Conservation (phyloP, 2,888 invertebrate species). For the Hoplodrina ambigua region DNA sequence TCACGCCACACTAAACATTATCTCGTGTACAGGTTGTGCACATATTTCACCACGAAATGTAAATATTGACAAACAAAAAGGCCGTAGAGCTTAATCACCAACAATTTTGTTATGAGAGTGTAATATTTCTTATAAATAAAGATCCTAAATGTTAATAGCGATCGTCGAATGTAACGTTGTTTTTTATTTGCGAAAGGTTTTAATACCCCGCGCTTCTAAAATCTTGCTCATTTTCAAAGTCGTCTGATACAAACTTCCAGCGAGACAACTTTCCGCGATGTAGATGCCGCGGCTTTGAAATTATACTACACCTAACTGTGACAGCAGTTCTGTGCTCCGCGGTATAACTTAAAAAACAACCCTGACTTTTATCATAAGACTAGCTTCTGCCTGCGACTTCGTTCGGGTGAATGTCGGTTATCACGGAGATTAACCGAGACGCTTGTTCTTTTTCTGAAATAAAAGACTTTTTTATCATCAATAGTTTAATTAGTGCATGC, state of each 20-base stretch:
- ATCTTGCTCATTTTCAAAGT: neutral
- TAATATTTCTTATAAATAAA: neutral
- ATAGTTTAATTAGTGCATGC: too few species aligned
- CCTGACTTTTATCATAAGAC: too few species aligned
- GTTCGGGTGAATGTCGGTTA: too few species aligned
- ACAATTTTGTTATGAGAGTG: slow-evolving; percentile 6
- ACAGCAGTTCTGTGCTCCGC: neutral
- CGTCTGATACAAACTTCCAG: slow-evolving; percentile 6
- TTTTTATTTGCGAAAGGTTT: neutral
- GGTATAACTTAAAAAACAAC: too few species aligned
- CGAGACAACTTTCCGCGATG: slow-evolving; percentile 3
- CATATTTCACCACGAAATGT: slow-evolving; percentile 52
- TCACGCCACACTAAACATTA: slow-evolving; percentile 75
- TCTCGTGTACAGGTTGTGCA: slow-evolving; percentile 73
- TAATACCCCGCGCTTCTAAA: neutral
- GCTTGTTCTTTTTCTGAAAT: too few species aligned
- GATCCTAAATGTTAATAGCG: neutral
- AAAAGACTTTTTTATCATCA: too few species aligned
- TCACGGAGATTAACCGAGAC: too few species aligned
- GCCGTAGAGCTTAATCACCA: neutral
- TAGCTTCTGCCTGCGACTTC: too few species aligned
- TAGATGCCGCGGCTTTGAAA: slow-evolving; percentile 4
- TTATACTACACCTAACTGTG: slow-evolving; percentile 11
- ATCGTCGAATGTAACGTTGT: neutral
- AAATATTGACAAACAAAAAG: slow-evolving; percentile 47